These are phyloP conservation scores for Malurus cyaneus DNA, from an alignment of 2,113 vertebrate genomes.

Conservation along the genomic window DNA sequence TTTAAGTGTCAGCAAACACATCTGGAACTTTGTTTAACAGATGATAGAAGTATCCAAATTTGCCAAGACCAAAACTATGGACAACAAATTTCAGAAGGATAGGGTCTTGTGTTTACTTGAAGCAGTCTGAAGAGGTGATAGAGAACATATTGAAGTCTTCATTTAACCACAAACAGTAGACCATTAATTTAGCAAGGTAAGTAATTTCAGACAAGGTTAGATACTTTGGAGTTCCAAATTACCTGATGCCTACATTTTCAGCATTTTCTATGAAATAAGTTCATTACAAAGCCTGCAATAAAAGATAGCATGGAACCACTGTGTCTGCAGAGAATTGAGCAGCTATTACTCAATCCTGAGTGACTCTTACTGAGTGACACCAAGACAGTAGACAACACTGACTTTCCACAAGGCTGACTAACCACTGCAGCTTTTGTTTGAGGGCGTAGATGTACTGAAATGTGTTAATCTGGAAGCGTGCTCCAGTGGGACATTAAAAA, in stretches of 20 bases:
- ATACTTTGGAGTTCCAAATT: neutral
- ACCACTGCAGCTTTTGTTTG: neutral
- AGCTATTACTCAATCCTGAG: neutral
- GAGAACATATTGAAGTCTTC: neutral
- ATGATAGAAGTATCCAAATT: neutral
- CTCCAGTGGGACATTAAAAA: neutral
- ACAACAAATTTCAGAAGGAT: neutral
- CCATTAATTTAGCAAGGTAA: neutral
- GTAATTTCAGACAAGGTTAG: neutral
- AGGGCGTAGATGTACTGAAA: neutral
- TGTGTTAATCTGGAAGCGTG: neutral
- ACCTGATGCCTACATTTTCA: neutral
- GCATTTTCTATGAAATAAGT: neutral
- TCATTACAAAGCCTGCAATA: neutral
- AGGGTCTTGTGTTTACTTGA: neutral
- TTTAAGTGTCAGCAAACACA: slow-evolving; percentile 40
- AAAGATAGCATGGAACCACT: neutral
- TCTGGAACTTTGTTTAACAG: slow-evolving; percentile 32
- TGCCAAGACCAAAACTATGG: neutral
- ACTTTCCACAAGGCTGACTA: neutral
- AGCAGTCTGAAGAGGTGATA: neutral
- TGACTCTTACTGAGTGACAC: neutral
- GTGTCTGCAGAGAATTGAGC: neutral
- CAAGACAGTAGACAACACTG: neutral
- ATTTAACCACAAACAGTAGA: neutral